Evolutionary conservation across 2,797 vertebrate species (phyloP).

Genomic region (Urosaurus nigricauda): DNA sequence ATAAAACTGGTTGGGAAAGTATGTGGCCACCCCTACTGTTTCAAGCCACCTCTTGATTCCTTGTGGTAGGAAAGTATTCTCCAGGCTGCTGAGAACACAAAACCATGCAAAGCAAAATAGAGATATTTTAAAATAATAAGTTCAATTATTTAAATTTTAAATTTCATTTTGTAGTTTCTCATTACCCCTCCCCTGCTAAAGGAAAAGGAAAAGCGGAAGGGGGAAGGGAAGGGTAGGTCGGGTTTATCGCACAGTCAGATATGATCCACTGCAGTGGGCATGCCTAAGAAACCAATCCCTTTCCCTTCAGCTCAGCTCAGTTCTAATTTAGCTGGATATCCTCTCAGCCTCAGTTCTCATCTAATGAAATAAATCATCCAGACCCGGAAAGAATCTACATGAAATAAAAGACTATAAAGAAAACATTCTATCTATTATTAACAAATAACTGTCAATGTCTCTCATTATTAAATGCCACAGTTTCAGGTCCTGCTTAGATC

Average conservation of each 20-base stretch:
- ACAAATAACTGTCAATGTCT: background rate
- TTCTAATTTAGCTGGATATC: background rate
- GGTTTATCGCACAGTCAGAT: background rate
- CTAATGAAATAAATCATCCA: background rate
- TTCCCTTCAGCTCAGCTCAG: no score
- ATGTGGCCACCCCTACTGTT: background rate
- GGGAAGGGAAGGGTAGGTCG: no score
- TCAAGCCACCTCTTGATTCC: background rate
- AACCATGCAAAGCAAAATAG: background rate
- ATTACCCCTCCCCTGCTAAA: no score
- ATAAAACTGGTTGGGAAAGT: background rate
- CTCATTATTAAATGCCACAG: background rate
- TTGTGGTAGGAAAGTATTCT: background rate
- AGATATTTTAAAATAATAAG: background rate
- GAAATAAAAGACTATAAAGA: background rate
- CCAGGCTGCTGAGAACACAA: background rate
- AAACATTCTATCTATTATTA: background rate
- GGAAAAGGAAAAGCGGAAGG: background rate
- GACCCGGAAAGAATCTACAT: background rate
- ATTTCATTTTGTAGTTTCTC: background rate
- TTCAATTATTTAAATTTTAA: background rate
- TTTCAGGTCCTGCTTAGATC: background rate
- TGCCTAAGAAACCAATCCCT: no score
- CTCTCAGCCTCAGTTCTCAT: background rate
- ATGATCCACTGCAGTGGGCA: no score